phyloP scores from a whole-genome alignment of 1,140 invertebrate genomes.

The Psilanteris sp. region DNA sequence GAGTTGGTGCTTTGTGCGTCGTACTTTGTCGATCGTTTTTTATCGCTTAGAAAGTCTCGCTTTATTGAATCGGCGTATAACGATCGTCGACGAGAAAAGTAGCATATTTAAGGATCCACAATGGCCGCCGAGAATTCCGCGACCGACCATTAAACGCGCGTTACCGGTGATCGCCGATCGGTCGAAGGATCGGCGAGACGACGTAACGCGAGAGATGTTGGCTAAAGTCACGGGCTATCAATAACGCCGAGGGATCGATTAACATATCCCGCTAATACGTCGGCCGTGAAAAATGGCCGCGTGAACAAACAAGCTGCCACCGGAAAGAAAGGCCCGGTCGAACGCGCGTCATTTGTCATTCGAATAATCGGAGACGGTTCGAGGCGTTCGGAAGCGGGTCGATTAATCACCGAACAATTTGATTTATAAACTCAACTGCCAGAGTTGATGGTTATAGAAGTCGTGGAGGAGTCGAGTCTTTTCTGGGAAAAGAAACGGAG shows the following conservation, averaged over 20 bases:
- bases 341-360: slow-evolving; percentile 46
- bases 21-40: no score
- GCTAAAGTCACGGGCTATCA: slow-evolving; percentile 9
- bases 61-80: no score
- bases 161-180: slow-evolving; percentile 10
- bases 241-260: slow-evolving; percentile 47
- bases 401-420: slow-evolving; percentile 56
- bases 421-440: slow-evolving; percentile 53
- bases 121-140: no score
- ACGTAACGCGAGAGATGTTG: slow-evolving; percentile 9
- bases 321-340: slow-evolving; percentile 25
- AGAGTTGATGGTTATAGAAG: slow-evolving; percentile 8
- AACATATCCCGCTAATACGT: slow-evolving; percentile 36
- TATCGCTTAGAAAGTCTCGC: no score
- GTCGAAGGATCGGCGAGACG: slow-evolving; percentile 1
- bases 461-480: no score
- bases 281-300: slow-evolving; percentile 22
- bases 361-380: slow-evolving; percentile 33
- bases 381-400: slow-evolving; percentile 51
- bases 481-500: no score
- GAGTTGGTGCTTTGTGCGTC: no score
- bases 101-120: no score
- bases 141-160: slow-evolving; percentile 29
- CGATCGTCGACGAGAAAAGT: no score
- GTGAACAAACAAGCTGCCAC: slow-evolving; percentile 16